A percentile compares a stretch with the other conserved stretches of the same genome.
phyloP scores from a whole-genome alignment of 2,113 vertebrate genomes.

The Proteles cristata region DNA sequence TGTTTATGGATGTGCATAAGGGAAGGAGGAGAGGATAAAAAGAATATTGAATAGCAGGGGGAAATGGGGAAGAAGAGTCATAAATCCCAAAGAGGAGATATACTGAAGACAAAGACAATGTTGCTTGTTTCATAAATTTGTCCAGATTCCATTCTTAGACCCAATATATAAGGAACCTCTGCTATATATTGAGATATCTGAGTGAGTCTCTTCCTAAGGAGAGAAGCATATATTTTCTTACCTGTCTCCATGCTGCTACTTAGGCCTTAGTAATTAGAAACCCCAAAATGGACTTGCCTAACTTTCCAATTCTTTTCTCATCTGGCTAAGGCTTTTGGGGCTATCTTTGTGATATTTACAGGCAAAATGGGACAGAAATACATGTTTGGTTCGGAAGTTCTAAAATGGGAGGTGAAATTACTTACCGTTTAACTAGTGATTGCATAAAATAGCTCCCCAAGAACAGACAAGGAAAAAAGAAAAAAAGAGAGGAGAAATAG shows the following conservation, averaged over 20 bases:
- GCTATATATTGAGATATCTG: neutral
- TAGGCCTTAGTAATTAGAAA: neutral
- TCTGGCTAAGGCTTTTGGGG: neutral
- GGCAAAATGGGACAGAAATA: neutral
- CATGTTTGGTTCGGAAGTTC: neutral
- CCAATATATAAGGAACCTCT: neutral
- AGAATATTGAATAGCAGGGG: neutral
- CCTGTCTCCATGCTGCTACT: neutral
- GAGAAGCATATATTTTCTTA: neutral
- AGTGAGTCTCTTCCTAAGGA: neutral
- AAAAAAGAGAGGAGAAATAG: neutral
- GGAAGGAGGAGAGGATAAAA: neutral
- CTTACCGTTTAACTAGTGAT: neutral
- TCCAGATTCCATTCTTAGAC: neutral
- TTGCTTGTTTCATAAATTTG: neutral
- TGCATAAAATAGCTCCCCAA: neutral
- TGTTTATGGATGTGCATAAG: neutral
- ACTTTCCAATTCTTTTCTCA: neutral
- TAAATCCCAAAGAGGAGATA: neutral
- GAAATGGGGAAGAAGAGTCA: neutral
- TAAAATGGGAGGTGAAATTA: constrained; percentile 53
- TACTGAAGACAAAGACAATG: neutral
- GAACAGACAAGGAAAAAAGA: neutral
- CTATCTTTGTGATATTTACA: neutral
- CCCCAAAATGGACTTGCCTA: neutral